Percentiles rank a stretch among this genome's conserved stretches.
Conservation (phyloP, 2,797 vertebrate species). For the Centroberyx gerrardi region DNA sequence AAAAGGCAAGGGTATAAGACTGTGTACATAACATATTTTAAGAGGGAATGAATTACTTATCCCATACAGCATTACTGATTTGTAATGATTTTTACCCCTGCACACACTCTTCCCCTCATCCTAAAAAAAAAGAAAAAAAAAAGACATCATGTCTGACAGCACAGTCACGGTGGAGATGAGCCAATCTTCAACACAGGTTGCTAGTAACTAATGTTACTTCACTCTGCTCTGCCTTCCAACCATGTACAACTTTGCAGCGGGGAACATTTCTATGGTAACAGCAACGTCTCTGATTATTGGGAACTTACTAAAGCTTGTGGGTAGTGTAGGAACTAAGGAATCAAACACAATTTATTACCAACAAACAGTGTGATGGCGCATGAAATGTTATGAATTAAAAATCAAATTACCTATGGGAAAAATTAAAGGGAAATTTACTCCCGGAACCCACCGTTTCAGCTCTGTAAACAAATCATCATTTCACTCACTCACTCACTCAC, state of each 20-base stretch:
- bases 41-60: background rate
- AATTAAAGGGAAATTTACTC: slow-evolving; percentile 17
- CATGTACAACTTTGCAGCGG: too few species aligned
- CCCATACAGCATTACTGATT: too few species aligned
- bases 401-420: too few species aligned
- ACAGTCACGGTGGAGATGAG: too few species aligned
- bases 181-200: too few species aligned
- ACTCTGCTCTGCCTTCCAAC: too few species aligned
- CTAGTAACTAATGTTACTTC: too few species aligned
- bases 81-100: background rate
- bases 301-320: slow-evolving; percentile 1
- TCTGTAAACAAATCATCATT: slow-evolving; percentile 55
- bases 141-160: background rate
- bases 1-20: too few species aligned
- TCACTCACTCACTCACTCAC: background rate
- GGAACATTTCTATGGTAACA: too few species aligned
- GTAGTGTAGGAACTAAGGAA: slow-evolving; percentile 23
- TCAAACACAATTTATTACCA: slow-evolving; percentile 53
- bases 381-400: too few species aligned
- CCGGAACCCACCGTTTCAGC: slow-evolving; percentile 53
- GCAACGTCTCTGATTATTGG: background rate
- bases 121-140: background rate
- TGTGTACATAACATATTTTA: background rate
- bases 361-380: background rate
- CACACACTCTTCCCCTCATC: background rate